A percentile compares a stretch with the other conserved stretches of the same genome.
These are phyloP conservation scores for Columba janthina DNA, from an alignment of 2,113 vertebrate species.

Conservation along the genomic window DNA sequence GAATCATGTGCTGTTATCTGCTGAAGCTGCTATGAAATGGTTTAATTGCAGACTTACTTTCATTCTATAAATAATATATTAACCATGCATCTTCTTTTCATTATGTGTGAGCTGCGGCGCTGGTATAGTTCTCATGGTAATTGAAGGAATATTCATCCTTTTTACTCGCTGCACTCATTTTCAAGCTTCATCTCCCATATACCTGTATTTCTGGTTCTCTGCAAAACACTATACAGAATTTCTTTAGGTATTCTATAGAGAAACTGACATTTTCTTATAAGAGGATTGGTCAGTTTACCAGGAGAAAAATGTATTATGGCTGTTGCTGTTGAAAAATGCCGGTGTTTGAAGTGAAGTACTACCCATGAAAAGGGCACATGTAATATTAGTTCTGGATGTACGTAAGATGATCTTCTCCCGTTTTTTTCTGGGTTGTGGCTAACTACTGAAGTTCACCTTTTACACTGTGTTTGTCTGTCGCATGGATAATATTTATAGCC, in stretches of 20 bases:
- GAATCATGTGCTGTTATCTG: not conserved
- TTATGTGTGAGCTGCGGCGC: not conserved
- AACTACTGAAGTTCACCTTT: not conserved
- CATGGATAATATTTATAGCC: not conserved
- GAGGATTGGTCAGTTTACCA: not conserved
- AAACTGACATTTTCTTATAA: constrained; percentile 13
- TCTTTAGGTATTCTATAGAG: not conserved
- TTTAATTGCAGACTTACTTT: constrained; percentile 21
- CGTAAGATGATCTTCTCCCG: not conserved
- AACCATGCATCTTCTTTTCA: not conserved
- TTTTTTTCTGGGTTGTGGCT: not conserved
- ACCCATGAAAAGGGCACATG: not conserved
- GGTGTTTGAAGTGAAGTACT: not conserved
- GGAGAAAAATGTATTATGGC: not conserved
- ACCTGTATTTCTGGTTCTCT: not conserved
- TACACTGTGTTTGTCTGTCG: not conserved
- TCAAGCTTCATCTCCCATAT: not conserved
- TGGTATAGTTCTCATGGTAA: not conserved
- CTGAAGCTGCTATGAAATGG: not conserved
- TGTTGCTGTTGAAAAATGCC: not conserved
- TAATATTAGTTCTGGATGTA: not conserved
- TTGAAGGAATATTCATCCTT: not conserved
- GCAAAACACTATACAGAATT: not conserved
- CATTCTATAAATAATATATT: constrained; percentile 8
- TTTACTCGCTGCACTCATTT: not conserved